Evolutionary conservation across 2,113 vertebrate genomes (phyloP), one percentile per base, ranked within the genome.

Genomic region (Crotalus horridus): DNA sequence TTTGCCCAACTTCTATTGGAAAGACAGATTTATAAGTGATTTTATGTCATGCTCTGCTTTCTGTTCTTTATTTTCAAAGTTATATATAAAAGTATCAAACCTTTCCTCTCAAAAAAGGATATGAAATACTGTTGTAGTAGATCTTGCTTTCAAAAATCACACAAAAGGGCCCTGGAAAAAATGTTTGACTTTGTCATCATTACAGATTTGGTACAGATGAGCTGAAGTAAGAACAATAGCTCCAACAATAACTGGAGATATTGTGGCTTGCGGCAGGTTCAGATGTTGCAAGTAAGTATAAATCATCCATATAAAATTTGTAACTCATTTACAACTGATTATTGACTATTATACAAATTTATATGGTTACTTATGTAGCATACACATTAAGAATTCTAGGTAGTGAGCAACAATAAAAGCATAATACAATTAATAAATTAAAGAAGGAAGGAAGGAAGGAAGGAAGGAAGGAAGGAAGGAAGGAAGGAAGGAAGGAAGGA

Each of bases 261-360:
- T 97, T 91, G 98, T 99, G 93, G 98, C 95, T 92, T 99, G 98
- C 91, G 94, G 98, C 98, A 51, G 98, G 98, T 55, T 99, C 98
- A 46, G 98, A 99, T 95, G 98, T 98, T 0, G 97, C 98, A 95
- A 99, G 98, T 99, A 97, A 64, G 97, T 97, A 88, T 6, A 2
- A 39, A 17, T 1, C 12, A 43, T 54, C 21, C 85, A n/a, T 74
- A 61, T 91, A 8, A 56, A 20, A 23, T 54, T 54, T 89, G 10
- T 46, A 48, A 55, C 6, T 11, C 9, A 13, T 69, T 69, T 6
- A 91, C 86, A 92, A 46, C 24, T 48, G 39, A 87, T 87, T 87
- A 87, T 46, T 87, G 21, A 26, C 2, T 48, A 26, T 87, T 87
- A 8, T 87, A 53, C 26, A 54, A n/a, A 81, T 21, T 54, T 53